A percentile compares a stretch with the other conserved stretches of the same genome.
Conservation (phyloP, 1,140 invertebrate genomes). For the Bombus consobrinus region DNA sequence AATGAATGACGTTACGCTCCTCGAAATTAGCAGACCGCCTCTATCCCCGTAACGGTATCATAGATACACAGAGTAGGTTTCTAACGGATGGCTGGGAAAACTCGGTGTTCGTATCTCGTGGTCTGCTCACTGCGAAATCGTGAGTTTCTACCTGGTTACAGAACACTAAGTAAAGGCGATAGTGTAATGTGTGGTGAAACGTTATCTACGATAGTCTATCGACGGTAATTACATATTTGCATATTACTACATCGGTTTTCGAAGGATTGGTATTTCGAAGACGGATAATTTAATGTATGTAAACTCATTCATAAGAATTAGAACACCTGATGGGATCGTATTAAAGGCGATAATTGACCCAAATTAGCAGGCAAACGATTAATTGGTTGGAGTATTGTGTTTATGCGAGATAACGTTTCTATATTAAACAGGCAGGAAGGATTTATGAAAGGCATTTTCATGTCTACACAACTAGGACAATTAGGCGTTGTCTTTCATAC, state of each 20-base stretch:
- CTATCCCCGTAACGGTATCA: background rate
- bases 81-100: background rate
- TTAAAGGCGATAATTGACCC: background rate
- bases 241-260: background rate
- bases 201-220: background rate
- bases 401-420: background rate
- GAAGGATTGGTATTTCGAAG: background rate
- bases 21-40: constrained; percentile 27
- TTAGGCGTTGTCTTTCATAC: no score
- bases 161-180: constrained; percentile 13
- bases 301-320: background rate
- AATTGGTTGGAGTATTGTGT: no score
- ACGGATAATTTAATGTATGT: background rate
- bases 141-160: background rate
- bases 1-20: constrained; percentile 39
- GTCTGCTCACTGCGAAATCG: background rate
- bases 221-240: background rate
- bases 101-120: background rate
- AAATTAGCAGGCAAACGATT: background rate
- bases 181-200: background rate
- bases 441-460: background rate
- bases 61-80: background rate
- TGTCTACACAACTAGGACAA: no score
- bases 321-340: background rate
- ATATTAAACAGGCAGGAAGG: background rate